phyloP scores from a whole-genome alignment of 1,140 invertebrate species.

The Rhagoletis pomonella region DNA sequence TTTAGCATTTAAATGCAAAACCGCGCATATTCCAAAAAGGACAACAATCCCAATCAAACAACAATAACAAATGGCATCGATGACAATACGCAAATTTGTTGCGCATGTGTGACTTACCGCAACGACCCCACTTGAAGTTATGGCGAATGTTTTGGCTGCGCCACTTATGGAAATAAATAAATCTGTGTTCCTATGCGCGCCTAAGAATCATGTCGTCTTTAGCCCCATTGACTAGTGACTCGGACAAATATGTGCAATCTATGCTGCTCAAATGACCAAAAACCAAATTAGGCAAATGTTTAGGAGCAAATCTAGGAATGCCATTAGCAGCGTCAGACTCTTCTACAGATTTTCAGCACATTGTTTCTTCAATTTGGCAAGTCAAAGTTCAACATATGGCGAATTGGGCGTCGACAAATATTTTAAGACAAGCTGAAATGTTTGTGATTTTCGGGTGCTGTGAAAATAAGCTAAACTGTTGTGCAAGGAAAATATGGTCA shows the following conservation, averaged over 20 bases:
- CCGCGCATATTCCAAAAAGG: too few species aligned
- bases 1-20: too few species aligned
- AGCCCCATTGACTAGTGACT: background rate
- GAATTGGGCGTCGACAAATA: background rate
- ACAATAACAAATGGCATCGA: background rate
- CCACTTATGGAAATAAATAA: slow-evolving; percentile 4
- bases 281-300: background rate
- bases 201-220: background rate
- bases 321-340: background rate
- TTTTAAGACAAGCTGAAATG: too few species aligned
- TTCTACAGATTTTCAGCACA: background rate
- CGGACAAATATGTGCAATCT: background rate
- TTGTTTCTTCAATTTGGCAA: background rate
- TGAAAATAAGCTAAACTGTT: too few species aligned
- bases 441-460: background rate
- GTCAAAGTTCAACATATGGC: background rate
- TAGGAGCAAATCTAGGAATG: background rate
- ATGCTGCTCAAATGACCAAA: background rate
- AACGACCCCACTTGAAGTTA: background rate
- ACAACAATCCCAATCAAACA: too few species aligned
- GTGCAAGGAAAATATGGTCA: too few species aligned
- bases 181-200: slow-evolving; percentile 19
- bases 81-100: background rate
- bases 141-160: too few species aligned
- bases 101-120: background rate